Conservation (phyloP, 1,140 invertebrate genomes). For the Drosophila kurseongensis region DNA sequence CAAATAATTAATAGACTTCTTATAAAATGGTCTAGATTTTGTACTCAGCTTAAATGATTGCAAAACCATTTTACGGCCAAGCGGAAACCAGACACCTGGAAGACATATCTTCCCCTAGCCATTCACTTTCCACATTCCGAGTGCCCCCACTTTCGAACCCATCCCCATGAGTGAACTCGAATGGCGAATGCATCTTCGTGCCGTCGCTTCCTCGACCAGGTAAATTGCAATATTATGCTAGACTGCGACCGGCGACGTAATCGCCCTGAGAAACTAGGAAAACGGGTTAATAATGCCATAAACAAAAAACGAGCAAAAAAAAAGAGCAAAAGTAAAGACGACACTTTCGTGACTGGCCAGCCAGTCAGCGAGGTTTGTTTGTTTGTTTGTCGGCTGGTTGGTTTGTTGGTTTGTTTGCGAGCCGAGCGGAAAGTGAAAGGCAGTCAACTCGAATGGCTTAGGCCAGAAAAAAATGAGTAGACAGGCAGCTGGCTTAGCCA, state of each 20-base stretch:
- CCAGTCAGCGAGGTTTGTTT: conserved; percentile 49
- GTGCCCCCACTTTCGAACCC: conserved; percentile 27
- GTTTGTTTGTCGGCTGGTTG: conserved; percentile 47
- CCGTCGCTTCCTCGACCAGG: conserved; percentile 58
- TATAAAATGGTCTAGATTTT: no score
- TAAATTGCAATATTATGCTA: conserved; percentile 77
- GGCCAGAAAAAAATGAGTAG: conserved; percentile 26
- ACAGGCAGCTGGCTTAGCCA: conserved; percentile 41
- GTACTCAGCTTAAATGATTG: no score
- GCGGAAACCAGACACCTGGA: conserved; percentile 13
- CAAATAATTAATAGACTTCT: no score
- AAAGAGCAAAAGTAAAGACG: conserved; percentile 67
- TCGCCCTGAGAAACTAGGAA: conserved; percentile 74
- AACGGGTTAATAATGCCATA: conserved; percentile 83
- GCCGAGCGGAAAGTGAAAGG: conserved; percentile 74
- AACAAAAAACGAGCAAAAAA: conserved; percentile 55
- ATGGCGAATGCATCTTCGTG: conserved; percentile 33
- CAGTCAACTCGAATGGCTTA: conserved; percentile 30
- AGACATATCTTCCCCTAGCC: not conserved
- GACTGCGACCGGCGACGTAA: conserved; percentile 47
- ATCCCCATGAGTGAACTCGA: conserved; percentile 36
- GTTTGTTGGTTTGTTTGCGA: conserved; percentile 33
- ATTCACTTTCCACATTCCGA: conserved; percentile 45
- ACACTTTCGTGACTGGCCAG: conserved; percentile 77
- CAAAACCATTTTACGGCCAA: not conserved